phyloP scores from a whole-genome alignment of 2,888 invertebrate genomes.

The Sepiola atlantica region DNA sequence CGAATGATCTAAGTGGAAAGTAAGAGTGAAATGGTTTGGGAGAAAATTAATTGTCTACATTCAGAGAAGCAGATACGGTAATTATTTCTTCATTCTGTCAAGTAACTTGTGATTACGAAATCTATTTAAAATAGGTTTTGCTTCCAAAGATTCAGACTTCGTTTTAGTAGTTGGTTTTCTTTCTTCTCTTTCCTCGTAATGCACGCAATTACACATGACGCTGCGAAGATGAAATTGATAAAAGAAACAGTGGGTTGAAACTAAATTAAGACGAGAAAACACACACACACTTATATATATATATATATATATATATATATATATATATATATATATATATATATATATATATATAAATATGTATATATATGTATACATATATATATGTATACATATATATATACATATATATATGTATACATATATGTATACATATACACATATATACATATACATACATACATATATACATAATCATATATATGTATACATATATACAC shows the following conservation, averaged over 20 bases:
- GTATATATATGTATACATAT: no score
- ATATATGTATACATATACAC: no score
- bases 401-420: no score
- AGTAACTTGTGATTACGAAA: neutral
- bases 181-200: neutral
- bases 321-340: no score
- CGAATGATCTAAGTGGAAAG: neutral
- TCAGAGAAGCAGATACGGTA: neutral
- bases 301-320: no score
- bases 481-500: no score
- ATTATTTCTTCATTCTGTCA: slow-evolving; percentile 19
- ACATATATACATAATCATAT: no score
- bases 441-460: no score
- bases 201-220: neutral
- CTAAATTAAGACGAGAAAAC: no score
- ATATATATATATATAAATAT: no score
- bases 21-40: neutral
- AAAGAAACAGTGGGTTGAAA: neutral
- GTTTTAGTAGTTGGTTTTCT: neutral
- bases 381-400: no score
- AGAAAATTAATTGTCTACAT: slow-evolving; percentile 32
- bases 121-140: neutral
- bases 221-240: neutral
- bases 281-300: no score
- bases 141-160: neutral